Evolutionary conservation across 2,113 vertebrate species (phyloP).

Genomic region (Dinomys branickii): DNA sequence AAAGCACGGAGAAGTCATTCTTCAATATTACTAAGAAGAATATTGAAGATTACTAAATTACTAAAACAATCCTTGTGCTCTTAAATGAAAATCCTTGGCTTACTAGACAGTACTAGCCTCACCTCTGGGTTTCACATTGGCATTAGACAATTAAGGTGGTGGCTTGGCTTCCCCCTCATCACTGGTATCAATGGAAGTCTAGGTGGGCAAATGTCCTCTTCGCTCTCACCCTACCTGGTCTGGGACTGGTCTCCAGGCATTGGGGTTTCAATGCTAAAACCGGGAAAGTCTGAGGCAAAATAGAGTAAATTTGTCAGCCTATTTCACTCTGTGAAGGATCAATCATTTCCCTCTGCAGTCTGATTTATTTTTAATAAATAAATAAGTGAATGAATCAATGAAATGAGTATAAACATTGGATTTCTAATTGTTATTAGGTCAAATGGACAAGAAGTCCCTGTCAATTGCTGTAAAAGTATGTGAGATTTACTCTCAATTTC

Average conservation of each 20-base stretch:
- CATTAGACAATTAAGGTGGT: not conserved
- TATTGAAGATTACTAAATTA: too few relatives aligned
- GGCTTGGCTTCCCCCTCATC: not conserved
- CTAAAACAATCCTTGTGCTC: not conserved
- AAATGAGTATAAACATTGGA: not conserved
- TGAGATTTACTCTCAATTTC: not conserved
- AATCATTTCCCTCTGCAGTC: not conserved
- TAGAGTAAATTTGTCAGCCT: not conserved
- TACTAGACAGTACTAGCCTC: not conserved
- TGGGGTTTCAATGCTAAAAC: not conserved
- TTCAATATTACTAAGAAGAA: not conserved
- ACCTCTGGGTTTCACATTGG: not conserved
- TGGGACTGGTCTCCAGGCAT: not conserved
- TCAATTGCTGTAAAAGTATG: not conserved
- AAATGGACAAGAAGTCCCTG: not conserved
- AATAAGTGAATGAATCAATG: constrained; percentile 21
- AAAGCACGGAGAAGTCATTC: not conserved
- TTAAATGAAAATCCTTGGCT: not conserved
- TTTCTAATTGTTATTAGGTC: not conserved
- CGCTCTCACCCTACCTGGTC: not conserved
- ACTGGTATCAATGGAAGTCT: not conserved
- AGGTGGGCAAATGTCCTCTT: not conserved
- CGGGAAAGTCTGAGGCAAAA: not conserved
- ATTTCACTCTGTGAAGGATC: not conserved
- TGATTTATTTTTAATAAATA: not conserved